phyloP scores from a whole-genome alignment of 2,113 vertebrate species.

The Platysteira castanea region DNA sequence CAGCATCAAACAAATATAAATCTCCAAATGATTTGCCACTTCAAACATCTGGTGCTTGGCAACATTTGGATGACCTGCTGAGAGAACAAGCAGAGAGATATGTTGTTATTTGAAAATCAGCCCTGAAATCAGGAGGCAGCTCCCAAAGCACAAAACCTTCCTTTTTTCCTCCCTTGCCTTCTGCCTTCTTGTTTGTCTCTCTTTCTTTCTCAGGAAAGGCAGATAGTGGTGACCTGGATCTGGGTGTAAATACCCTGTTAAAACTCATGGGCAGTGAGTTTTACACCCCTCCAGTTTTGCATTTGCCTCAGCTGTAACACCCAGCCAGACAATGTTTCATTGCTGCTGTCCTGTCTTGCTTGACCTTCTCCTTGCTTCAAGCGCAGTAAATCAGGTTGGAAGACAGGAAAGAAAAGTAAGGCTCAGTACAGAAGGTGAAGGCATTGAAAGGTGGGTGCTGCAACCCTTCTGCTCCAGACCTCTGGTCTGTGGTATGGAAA shows the following conservation, averaged over 20 bases:
- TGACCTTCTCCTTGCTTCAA: background rate
- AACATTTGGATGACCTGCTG: background rate
- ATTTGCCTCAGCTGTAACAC: background rate
- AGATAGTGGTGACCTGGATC: background rate
- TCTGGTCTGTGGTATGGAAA: background rate
- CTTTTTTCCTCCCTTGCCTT: background rate
- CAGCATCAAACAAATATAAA: background rate
- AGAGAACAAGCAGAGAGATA: background rate
- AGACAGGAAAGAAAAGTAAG: background rate
- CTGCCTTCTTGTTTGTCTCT: background rate
- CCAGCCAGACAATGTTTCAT: background rate
- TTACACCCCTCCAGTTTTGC: background rate
- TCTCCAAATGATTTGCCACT: background rate
- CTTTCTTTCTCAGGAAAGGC: background rate
- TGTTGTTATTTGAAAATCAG: background rate
- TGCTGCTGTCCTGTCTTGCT: background rate
- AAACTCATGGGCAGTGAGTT: background rate
- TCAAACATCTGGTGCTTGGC: constrained; percentile 57
- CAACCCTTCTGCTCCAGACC: background rate
- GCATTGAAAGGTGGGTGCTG: background rate
- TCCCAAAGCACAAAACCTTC: background rate
- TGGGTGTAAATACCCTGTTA: background rate
- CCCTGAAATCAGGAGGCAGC: background rate
- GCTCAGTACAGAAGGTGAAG: background rate
- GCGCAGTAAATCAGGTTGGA: background rate